Evolutionary conservation across 2,888 invertebrate species (phyloP).

Genomic region (Pocota personata): DNA sequence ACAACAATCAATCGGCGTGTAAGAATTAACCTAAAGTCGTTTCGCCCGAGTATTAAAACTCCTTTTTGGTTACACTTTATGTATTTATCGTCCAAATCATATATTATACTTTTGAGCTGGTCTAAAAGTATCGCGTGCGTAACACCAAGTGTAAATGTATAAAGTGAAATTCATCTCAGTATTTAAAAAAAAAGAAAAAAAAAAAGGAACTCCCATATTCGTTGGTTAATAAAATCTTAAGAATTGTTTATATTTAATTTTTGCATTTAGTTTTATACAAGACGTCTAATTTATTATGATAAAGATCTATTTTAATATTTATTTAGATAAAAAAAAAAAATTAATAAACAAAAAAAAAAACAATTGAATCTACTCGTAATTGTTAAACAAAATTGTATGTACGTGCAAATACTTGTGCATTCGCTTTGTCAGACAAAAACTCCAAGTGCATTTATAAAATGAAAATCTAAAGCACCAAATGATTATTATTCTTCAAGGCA

Average conservation of each 20-base stretch:
- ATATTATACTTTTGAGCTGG: constrained; percentile 53
- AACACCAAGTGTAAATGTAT: constrained; percentile 56
- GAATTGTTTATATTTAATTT: constrained; percentile 52
- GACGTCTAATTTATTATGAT: constrained; percentile 61
- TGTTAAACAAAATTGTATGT: constrained; percentile 28
- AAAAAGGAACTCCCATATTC: constrained; percentile 31
- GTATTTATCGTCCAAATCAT: constrained; percentile 42
- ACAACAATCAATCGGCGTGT: constrained; percentile 71
- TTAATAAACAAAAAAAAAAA: constrained; percentile 12
- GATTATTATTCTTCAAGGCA: constrained; percentile 15
- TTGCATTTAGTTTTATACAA: constrained; percentile 65
- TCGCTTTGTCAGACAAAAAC: constrained; percentile 58
- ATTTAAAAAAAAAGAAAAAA: constrained; percentile 29
- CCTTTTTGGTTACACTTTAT: constrained; percentile 55
- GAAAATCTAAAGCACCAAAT: constrained; percentile 52
- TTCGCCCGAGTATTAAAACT: constrained; percentile 19
- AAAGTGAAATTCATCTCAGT: constrained; percentile 65
- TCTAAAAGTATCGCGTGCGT: constrained; percentile 39
- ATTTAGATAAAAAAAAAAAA: constrained; percentile 47
- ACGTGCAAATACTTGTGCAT: constrained; percentile 46
- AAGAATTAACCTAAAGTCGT: constrained; percentile 49
- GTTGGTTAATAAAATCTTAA: constrained; percentile 38
- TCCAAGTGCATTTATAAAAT: constrained; percentile 65
- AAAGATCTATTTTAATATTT: constrained; percentile 69
- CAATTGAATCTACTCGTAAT: constrained; percentile 66